Base-by-base conservation (phyloP, 2,888 invertebrate species). In the Meiosimyza decipiens region DNA sequence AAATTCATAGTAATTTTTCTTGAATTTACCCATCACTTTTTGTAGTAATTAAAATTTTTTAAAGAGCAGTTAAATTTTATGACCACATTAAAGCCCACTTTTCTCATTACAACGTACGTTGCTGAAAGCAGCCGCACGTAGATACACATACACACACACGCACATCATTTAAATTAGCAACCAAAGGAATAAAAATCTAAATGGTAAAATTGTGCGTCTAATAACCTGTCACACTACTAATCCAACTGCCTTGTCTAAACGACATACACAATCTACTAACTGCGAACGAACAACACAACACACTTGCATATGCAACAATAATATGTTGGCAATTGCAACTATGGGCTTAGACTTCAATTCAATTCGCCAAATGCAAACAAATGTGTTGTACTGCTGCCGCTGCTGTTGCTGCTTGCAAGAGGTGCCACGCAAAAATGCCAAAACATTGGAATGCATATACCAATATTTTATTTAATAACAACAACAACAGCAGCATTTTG, bases 211-310 rank as follows among this genome's bases (percentile, higher is more conserved):
- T 55, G 62, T 60, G 68, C 76, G 80, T 81, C 83, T 84, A 83
- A 85, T 84, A 84, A 84, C 84, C 83, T 82, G 84, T 84, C 84
- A 80, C 80, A 80, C 85, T 79, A 83, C 84, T 82, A 82, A 80
- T 82, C 80, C 75, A 66, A 75, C 73, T 74, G 74, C 57, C 64
- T 62, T 62, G 60, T 62, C 47, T 40, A 40, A 40, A 40, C 40
- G 40, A 40, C 40, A 40, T 40, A 52, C 64, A 28, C n/a, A 59
- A 33, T 28, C 18, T 68, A 62, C 9, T 15, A 9, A 13, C 16
- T 50, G 62, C 18, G 6, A 68, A n/a, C 60, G 55, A 50, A 28
- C n/a, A 62, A 16, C 67, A 15, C 50, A 54, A 40, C 63, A 68
- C 71, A 47, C 67, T 28, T 71, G 71, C 64, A 57, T 50, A 60